These are phyloP conservation scores for Resseliella maxima DNA, from an alignment of 2,888 invertebrate genomes.

Conservation along the genomic window DNA sequence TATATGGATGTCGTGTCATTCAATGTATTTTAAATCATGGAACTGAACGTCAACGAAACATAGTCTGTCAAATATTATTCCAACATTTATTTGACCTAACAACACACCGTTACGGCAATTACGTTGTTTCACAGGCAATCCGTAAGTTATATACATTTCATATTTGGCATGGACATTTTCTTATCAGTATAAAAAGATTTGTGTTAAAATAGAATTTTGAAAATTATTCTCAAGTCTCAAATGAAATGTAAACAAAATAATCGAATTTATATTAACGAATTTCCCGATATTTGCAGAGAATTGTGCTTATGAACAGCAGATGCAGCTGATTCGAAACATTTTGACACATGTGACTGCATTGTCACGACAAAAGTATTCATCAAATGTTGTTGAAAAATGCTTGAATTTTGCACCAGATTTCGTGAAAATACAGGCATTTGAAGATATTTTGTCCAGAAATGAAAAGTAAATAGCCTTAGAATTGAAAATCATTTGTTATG, in stretches of 20 bases:
- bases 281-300: no score
- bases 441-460: no score
- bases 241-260: no score
- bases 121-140: conserved; percentile 3
- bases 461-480: no score
- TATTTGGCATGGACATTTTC: background rate
- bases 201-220: background rate
- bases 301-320: background rate
- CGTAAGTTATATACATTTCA: background rate
- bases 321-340: background rate
- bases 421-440: background rate
- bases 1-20: conserved; percentile 31
- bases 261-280: no score
- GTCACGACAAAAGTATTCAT: conserved; percentile 26
- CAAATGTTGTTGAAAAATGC: conserved; percentile 32
- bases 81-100: background rate
- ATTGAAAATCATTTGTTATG: no score
- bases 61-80: background rate
- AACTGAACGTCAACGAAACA: background rate
- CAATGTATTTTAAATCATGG: background rate
- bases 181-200: background rate
- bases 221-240: no score
- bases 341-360: background rate
- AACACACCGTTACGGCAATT: conserved; percentile 30
- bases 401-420: background rate